Evolutionary conservation across 2,797 vertebrate genomes (phyloP), one percentile per base, ranked within the genome.

Genomic region (Botia kubotai): DNA sequence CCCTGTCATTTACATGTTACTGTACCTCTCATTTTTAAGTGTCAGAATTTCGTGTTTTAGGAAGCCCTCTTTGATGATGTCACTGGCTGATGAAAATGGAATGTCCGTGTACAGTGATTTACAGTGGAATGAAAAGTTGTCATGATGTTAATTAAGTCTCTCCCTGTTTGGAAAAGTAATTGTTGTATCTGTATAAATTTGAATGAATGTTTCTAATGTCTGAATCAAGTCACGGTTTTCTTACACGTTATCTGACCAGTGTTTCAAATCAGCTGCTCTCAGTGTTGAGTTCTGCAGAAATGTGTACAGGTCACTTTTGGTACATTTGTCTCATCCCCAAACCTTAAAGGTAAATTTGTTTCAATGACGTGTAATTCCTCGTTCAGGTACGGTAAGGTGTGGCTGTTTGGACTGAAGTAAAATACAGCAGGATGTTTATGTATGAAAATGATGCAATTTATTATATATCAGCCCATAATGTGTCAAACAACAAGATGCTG

Each of bases 161-260:
- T 23, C n/a, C 55, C 81, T 76, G 63, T 84, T 85, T 55, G 81
- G 83, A 87, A 83, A 85, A 84, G 82, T 87, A 82, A 84, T 87
- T 83, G 86, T 87, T 85, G 86, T 87, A 83, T 83, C 85, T 76
- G 86, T 87, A 81, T 73, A 80, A 83, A 86, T 83, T 85, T 87
- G 83, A 87, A 85, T 85, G 77, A 85, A 82, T 87, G 86, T 87
- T 87, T 87, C 79, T 87, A 85, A 87, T 87, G 83, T 87, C 83
- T 87, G 78, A 87, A 87, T 79, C 86, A 85, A 87, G 86, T 83
- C 86, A 87, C 82, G 86, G 86, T 85, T 87, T 87, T 85, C 83
- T 87, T 87, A 83, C 86, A 83, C 86, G 85, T 87, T 87, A 83
- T 83, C 83, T 87, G 86, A 87, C 85, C 85, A 87, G 86, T 85